Conservation (phyloP, 2,888 invertebrate species). For the Drosophila bunnanda region DNA sequence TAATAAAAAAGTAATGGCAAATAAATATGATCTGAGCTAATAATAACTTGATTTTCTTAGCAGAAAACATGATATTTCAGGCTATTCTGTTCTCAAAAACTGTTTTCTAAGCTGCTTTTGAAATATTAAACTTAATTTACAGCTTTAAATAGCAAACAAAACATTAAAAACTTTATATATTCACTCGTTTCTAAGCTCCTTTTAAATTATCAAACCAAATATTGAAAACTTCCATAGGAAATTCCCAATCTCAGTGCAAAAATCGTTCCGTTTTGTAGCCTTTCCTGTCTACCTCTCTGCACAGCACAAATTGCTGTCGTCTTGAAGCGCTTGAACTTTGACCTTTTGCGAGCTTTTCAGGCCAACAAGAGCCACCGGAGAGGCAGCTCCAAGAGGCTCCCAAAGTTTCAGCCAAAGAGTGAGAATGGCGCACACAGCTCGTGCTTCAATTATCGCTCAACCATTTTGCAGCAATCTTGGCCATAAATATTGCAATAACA, state of each 20-base stretch:
- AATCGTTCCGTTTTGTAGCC: constrained; percentile 13
- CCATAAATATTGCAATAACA: constrained; percentile 48
- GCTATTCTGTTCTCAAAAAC: too few relatives aligned
- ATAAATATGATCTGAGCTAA: too few relatives aligned
- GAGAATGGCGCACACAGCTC: constrained; percentile 17
- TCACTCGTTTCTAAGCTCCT: neutral
- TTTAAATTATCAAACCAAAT: neutral
- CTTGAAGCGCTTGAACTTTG: constrained; percentile 54
- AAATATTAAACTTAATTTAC: too few relatives aligned
- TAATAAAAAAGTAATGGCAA: too few relatives aligned
- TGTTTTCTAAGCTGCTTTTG: too few relatives aligned
- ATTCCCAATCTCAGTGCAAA: neutral
- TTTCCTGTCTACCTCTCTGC: constrained; percentile 3
- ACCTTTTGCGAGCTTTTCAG: constrained; percentile 45
- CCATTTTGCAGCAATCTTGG: constrained; percentile 25
- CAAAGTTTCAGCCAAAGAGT: neutral
- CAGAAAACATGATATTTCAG: too few relatives aligned
- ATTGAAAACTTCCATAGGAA: neutral
- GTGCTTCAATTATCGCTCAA: constrained; percentile 37
- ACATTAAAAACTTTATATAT: neutral
- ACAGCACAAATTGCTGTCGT: constrained; percentile 21
- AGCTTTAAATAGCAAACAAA: neutral
- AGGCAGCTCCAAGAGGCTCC: neutral
- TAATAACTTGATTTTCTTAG: too few relatives aligned
- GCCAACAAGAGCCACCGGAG: neutral